Evolutionary conservation across 2,888 invertebrate genomes (phyloP).

Genomic region (Eristalis pertinax): DNA sequence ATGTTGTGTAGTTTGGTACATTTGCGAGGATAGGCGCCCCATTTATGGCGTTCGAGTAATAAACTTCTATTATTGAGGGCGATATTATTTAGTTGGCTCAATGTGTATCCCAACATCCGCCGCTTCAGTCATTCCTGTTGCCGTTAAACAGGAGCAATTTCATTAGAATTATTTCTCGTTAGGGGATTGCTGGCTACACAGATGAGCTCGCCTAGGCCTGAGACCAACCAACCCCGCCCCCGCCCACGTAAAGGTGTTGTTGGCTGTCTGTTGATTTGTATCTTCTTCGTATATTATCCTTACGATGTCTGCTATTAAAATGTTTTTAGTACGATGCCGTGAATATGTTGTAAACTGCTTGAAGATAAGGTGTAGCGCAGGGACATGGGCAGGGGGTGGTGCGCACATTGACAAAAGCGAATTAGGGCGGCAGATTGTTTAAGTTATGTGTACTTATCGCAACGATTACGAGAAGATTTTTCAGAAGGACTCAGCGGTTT

Average conservation of each 20-base stretch:
- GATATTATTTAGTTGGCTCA: constrained; percentile 61
- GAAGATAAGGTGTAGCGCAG: constrained; percentile 15
- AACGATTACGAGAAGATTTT: constrained; percentile 8
- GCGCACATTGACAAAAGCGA: constrained; percentile 13
- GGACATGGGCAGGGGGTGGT: neutral
- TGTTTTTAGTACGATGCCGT: constrained; percentile 47
- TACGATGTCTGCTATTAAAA: constrained; percentile 34
- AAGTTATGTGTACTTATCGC: constrained; percentile 20
- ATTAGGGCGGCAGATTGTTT: constrained; percentile 36
- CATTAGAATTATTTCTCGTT: constrained; percentile 65
- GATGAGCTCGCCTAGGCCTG: neutral
- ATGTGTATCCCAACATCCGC: constrained; percentile 7
- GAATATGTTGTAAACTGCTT: constrained; percentile 49
- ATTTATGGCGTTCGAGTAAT: constrained; percentile 64
- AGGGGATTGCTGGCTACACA: constrained; percentile 45
- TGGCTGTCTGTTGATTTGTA: constrained; percentile 35
- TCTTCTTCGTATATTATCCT: constrained; percentile 35
- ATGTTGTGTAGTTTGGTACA: constrained; percentile 51
- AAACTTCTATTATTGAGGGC: constrained; percentile 68
- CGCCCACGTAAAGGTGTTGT: no score
- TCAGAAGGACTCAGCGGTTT: neutral
- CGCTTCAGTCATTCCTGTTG: neutral
- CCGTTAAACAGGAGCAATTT: constrained; percentile 60
- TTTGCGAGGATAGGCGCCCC: constrained; percentile 61
- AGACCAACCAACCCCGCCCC: no score